Conservation (phyloP, 2,797 vertebrate genomes). For the Eulemur rubriventer region DNA sequence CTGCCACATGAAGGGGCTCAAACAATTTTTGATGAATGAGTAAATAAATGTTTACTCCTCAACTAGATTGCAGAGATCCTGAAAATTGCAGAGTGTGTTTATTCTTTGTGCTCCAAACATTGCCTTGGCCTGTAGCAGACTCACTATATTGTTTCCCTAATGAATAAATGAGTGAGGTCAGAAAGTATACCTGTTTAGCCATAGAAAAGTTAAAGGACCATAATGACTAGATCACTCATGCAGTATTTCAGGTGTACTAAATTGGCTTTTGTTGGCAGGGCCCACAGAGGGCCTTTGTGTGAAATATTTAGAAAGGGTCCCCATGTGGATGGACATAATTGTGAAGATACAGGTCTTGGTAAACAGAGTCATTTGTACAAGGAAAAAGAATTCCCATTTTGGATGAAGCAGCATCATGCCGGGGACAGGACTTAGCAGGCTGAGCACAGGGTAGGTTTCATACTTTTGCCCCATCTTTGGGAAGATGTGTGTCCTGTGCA, state of each 20-base stretch:
- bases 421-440: background rate
- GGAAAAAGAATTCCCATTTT: background rate
- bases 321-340: background rate
- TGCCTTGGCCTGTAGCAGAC: background rate
- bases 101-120: background rate
- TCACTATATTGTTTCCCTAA: background rate
- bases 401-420: background rate
- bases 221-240: background rate
- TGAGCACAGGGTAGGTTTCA: background rate
- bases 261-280: background rate
- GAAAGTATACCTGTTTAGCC: background rate
- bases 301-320: background rate
- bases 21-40: background rate
- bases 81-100: background rate
- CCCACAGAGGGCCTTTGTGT: background rate
- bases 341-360: background rate
- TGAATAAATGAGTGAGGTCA: background rate
- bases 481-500: background rate
- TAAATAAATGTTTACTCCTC: background rate
- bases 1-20: background rate
- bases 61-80: background rate
- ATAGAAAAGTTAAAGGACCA: background rate
- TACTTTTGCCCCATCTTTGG: background rate
- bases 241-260: background rate
- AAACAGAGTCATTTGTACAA: background rate